Percentiles rank a stretch among this genome's conserved stretches.
Conservation (phyloP, 2,797 vertebrate genomes). For the Carduelis carduelis region DNA sequence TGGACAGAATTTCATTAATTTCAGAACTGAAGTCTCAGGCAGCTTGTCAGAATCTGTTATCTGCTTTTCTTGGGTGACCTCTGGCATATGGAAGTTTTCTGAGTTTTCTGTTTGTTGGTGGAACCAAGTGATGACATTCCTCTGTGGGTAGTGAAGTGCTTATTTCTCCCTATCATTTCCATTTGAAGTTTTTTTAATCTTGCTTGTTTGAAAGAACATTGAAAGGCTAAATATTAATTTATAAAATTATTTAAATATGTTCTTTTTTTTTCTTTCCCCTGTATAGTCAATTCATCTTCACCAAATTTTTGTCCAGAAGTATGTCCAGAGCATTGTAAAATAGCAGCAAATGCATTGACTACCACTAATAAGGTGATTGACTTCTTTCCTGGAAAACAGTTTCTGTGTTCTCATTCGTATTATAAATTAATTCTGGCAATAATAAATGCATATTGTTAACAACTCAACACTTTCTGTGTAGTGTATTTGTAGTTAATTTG, state of each 20-base stretch:
- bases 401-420: not conserved
- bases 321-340: not conserved
- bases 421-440: not conserved
- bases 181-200: not conserved
- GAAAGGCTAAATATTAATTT: not conserved
- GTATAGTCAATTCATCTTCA: not conserved
- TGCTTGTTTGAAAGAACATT: not conserved
- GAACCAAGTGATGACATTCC: constrained; percentile 21
- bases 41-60: not conserved
- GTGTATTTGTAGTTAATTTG: not conserved
- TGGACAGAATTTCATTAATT: constrained; percentile 6
- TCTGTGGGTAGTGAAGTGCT: not conserved
- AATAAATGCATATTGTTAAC: not conserved
- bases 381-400: not conserved
- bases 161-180: not conserved
- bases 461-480: not conserved
- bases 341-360: not conserved
- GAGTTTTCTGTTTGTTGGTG: constrained; percentile 41
- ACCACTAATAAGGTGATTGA: not conserved
- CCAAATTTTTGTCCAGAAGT: not conserved
- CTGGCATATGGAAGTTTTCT: constrained; percentile 11
- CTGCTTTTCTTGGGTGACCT: constrained; percentile 48
- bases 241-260: not conserved
- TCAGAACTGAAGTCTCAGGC: not conserved
- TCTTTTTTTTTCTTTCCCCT: not conserved